Base-by-base conservation (phyloP, 2,797 vertebrate species). In the Okamejei kenojei region DNA sequence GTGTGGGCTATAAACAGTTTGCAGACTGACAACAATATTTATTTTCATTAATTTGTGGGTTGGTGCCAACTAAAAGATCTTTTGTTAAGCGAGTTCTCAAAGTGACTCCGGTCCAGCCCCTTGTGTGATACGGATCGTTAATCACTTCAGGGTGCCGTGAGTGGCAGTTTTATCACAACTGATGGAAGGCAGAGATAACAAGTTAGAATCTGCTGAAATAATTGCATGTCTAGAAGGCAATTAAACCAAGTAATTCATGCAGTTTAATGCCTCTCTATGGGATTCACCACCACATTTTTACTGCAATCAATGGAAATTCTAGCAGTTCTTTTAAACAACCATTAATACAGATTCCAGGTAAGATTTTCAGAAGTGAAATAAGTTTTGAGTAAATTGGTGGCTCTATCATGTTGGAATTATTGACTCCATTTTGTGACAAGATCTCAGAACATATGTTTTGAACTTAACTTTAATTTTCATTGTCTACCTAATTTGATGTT, bases 131-230 rank as follows among this genome's bases (percentile, higher is more conserved):
- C 32, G 29, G 19, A 0, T 54, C 38, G 73, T 71, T 74, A 74
- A 92, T 92, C 73, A 92, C 73, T 92, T 92, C 90, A 92, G 90
- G 90, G 90, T 92, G 90, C 90, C 76, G 74, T 92, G 45, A 38
- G 74, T 73, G 65, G 90, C 35, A 54, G 5, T 38, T 21, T 92
- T 92, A 74, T 76, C 73, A 74, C 45, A 29, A 38, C 90, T 45
- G 90, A 91, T 91, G 68, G 21, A 91, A 45, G 90, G 68, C 68
- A 26, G 29, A 91, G 90, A 91, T 92, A 92, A 45, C 11, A 26
- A 29, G 35, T n/a, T 88, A 21, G 71, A 74, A 54, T 74, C 71
- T 76, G 26, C 68, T 54, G 90, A 58, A 92, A 76, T 76, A 76
- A 76, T 92, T 92, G 54, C 26, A 76, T 90, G 68, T 92, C 68